phyloP scores from a whole-genome alignment of 2,113 vertebrate genomes.

The Neogobius melanostomus region DNA sequence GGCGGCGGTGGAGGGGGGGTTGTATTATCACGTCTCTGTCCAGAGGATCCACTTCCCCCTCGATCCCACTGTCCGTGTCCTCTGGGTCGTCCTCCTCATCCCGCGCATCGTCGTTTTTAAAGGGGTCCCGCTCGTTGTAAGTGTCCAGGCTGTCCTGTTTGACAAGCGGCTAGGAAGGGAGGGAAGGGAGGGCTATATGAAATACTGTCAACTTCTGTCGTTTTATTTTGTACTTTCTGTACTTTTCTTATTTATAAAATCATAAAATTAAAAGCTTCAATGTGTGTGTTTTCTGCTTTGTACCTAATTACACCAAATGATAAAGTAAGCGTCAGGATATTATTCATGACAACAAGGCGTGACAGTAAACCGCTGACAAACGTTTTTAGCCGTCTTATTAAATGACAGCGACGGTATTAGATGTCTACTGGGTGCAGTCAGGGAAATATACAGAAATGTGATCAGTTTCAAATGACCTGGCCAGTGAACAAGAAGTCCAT shows the following conservation, averaged over 20 bases:
- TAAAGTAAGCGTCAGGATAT: too few species aligned
- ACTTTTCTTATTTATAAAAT: too few species aligned
- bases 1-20: slow-evolving; percentile 59
- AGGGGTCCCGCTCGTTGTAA: slow-evolving; percentile 95
- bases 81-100: slow-evolving; percentile 88
- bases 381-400: neutral
- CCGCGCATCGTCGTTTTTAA: slow-evolving; percentile 89
- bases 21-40: slow-evolving; percentile 86
- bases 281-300: too few species aligned
- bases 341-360: slow-evolving; percentile 7
- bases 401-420: neutral
- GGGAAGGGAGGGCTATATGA: neutral
- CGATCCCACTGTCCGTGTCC: slow-evolving; percentile 79
- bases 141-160: slow-evolving; percentile 97
- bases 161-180: slow-evolving; percentile 82
- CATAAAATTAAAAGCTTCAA: too few species aligned
- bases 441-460: neutral
- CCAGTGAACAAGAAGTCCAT: neutral
- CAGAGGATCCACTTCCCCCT: slow-evolving; percentile 89
- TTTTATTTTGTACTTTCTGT: too few species aligned
- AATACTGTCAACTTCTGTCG: neutral
- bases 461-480: neutral
- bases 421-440: neutral
- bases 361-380: slow-evolving; percentile 9
- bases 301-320: too few species aligned